Conservation (phyloP, 2,113 vertebrate genomes). For the Engystomops pustulosus region DNA sequence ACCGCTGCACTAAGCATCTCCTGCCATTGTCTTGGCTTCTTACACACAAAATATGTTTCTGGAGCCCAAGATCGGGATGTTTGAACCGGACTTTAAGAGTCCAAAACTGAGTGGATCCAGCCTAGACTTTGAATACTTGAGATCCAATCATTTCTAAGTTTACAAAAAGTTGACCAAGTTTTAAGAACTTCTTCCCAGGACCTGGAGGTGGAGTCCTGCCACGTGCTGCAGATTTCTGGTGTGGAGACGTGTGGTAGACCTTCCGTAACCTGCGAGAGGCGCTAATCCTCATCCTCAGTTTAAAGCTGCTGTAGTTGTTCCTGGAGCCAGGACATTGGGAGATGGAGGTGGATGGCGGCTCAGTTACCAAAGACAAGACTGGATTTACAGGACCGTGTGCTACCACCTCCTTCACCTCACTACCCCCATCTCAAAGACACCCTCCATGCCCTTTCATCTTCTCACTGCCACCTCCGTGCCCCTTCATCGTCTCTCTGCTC, state of each 20-base stretch:
- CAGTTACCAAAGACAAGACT: constrained; percentile 15
- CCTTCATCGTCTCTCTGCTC: no score
- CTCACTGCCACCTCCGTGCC: no score
- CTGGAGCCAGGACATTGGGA: background rate
- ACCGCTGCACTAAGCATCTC: background rate
- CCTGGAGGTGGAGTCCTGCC: no score
- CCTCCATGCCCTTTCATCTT: no score
- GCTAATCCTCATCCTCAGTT: background rate
- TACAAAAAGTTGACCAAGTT: background rate
- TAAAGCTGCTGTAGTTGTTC: background rate
- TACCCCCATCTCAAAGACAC: no score
- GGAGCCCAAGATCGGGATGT: background rate
- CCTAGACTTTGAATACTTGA: background rate
- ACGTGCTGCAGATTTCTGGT: no score
- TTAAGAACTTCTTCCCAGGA: background rate
- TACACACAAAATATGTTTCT: background rate
- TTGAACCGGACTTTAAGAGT: background rate
- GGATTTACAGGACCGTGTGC: background rate
- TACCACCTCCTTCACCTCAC: no score
- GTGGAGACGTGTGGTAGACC: background rate
- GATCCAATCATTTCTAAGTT: background rate
- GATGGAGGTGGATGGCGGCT: background rate
- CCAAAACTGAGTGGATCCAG: background rate
- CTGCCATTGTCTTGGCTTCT: background rate
- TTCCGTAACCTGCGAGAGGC: background rate